Conservation (phyloP, 2,797 vertebrate species). For the Artibeus lituratus region DNA sequence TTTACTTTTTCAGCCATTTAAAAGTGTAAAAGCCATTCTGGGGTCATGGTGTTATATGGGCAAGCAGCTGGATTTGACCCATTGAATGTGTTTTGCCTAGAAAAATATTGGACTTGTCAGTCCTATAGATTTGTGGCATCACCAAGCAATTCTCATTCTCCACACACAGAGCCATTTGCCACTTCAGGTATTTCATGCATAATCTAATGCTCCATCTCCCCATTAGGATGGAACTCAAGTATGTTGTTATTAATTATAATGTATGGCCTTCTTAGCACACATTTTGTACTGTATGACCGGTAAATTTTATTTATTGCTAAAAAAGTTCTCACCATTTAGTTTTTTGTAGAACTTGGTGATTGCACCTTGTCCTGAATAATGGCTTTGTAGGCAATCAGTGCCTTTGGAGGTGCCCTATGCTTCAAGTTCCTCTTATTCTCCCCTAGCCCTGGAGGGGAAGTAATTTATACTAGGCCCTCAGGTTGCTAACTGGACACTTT, state of each 20-base stretch:
- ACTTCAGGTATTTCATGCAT: not conserved
- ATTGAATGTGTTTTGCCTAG: not conserved
- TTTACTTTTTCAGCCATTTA: not conserved
- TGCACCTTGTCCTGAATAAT: not conserved
- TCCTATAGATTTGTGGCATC: not conserved
- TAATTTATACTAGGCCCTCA: not conserved
- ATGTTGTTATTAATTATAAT: not conserved
- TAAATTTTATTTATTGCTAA: slow-evolving; percentile 21
- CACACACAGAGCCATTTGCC: not conserved
- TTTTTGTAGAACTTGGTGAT: not conserved
- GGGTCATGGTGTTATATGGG: not conserved
- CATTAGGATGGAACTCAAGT: not conserved
- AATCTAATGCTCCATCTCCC: not conserved
- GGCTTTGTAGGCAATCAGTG: not conserved
- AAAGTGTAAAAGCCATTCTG: not conserved
- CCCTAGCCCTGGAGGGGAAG: not conserved
- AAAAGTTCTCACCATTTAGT: not conserved
- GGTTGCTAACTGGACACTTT: not conserved
- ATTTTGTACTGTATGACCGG: not conserved
- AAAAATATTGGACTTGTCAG: not conserved
- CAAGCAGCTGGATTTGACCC: not conserved
- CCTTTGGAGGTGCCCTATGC: not conserved
- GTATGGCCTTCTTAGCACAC: not conserved
- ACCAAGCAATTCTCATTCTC: not conserved
- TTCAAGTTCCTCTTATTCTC: not conserved